Evolutionary conservation across 2,797 vertebrate genomes (phyloP).

Genomic region (Sebastolobus altivelis): DNA sequence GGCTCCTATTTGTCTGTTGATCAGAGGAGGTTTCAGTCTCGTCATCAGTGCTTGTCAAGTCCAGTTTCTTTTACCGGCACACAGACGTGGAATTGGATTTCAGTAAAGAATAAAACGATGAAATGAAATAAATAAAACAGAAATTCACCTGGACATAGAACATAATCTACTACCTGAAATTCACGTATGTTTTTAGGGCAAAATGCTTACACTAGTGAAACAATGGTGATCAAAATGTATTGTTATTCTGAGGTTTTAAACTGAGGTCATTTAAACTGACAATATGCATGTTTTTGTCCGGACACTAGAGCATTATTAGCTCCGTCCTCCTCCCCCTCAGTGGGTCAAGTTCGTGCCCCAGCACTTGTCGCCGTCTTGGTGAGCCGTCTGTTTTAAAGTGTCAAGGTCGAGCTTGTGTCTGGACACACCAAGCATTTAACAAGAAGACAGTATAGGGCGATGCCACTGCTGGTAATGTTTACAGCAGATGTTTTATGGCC

Average conservation of each 20-base stretch:
- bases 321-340: conserved; percentile 7
- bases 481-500: conserved; percentile 21
- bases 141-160: not conserved
- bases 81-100: not conserved
- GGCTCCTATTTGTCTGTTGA: conserved; percentile 71
- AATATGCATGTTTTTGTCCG: not conserved
- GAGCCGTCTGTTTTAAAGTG: conserved; percentile 38
- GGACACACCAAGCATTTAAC: conserved; percentile 37
- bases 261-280: not conserved
- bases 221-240: not conserved
- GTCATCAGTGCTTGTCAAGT: conserved; percentile 66
- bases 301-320: conserved; percentile 9
- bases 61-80: conserved; percentile 20
- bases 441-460: conserved; percentile 19
- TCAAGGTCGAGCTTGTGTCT: conserved; percentile 56
- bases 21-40: conserved; percentile 67
- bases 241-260: too few species aligned
- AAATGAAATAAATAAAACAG: not conserved
- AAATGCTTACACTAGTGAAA: not conserved
- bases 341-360: conserved; percentile 52
- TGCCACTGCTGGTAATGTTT: conserved; percentile 1
- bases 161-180: not conserved
- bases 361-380: conserved; percentile 34
- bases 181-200: not conserved
- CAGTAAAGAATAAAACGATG: not conserved